Base-by-base conservation (phyloP, 2,888 invertebrate species). In the Netelia melanura region DNA sequence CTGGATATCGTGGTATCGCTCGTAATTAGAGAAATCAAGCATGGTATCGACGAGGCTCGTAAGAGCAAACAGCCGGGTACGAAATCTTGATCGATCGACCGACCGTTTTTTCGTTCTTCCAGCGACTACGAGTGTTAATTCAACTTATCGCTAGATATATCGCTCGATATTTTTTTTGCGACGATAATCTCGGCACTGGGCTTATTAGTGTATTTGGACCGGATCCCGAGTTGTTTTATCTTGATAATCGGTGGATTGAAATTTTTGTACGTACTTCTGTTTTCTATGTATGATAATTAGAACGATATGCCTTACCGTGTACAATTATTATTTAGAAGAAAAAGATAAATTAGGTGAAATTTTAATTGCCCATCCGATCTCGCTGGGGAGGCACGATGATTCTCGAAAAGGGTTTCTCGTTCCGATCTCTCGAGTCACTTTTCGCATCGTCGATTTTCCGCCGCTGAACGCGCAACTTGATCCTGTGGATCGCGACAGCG, bases 1-100 rank as follows among this genome's bases (percentile, higher is more conserved):
- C 86, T 95, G 77, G 92, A 93, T 43, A 92, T 92, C 0, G 91
- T 91, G 2, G 91, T 92, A 86, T 87, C 87, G 30, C 90, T 91
- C 78, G 91, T 94, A 23, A 91, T 90, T 74, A 89, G 90, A 78
- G 88, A 64, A 64, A 56, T 84, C 2, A 84, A 81, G n/a, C 2
- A 48, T 9, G 77, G 72, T 23, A 74, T 84, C 44, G 48, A 77
- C 62, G 54, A 71, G 14, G 21, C 38, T 44, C 2, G 48, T 8
- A 48, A 48, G 3, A 48, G 14, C 14, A 17, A 58, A 65, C 21
- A 8, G 25, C 21, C 23, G 2, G 21, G 14, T 0, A 10, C 10
- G 11, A 11, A 11, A 61, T 43, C 8, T 43, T 43, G 54, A 56
- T 10, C 17, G 11, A 14, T 3, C 17, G 30, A 30, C 3, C 30